Conservation (phyloP, 2,888 invertebrate species). For the Chesias legatella region DNA sequence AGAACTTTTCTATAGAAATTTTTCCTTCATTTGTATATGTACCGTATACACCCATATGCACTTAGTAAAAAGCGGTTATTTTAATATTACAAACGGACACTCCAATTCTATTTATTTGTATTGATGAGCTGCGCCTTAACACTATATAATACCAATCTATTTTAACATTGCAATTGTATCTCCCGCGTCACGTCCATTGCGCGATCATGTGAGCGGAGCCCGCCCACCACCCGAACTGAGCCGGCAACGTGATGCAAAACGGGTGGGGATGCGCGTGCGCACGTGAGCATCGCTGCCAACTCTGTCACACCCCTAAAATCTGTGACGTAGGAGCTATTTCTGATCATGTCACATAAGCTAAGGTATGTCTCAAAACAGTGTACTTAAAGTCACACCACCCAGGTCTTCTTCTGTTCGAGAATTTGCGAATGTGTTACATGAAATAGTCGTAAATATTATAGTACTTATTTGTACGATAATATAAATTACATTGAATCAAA, state of each 20-base stretch:
- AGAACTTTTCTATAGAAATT: no score
- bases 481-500: no score
- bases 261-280: constrained; percentile 25
- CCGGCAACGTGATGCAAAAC: constrained; percentile 23
- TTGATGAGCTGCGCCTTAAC: constrained; percentile 3
- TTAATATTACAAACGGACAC: no score
- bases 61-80: no score
- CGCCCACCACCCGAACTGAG: constrained; percentile 18
- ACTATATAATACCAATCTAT: constrained; percentile 1
- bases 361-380: background rate
- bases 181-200: constrained; percentile 14
- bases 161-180: constrained; percentile 3
- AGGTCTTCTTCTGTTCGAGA: no score
- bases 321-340: constrained; percentile 28
- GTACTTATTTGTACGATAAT: no score
- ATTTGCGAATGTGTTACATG: no score
- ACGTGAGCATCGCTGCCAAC: constrained; percentile 38
- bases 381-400: constrained; percentile 1
- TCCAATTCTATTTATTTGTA: no score
- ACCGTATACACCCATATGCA: no score
- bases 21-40: no score
- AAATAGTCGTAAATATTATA: no score
- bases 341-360: constrained; percentile 1
- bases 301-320: constrained; percentile 44
- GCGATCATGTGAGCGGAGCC: constrained; percentile 28